These are phyloP conservation scores for Eucera pruinosa DNA, from an alignment of 2,888 invertebrate species.

Conservation along the genomic window DNA sequence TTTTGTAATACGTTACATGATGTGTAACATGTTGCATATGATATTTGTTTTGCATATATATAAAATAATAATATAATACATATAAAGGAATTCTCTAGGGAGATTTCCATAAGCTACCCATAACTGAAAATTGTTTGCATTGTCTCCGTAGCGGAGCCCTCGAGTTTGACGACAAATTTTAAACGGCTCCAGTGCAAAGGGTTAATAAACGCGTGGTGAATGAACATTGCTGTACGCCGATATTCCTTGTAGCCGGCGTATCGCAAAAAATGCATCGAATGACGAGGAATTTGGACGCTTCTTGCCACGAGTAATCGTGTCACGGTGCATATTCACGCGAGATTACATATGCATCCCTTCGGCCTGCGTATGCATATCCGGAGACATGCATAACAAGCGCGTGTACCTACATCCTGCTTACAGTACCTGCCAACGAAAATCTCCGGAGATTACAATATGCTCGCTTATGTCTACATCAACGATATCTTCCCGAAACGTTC, in stretches of 20 bases:
- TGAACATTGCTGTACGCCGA: too few relatives aligned
- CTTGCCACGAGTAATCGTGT: conserved; percentile 35
- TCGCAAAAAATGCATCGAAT: conserved; percentile 24
- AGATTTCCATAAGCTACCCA: too few relatives aligned
- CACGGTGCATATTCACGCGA: conserved; percentile 53
- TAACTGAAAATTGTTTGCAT: too few relatives aligned
- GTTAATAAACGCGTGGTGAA: too few relatives aligned
- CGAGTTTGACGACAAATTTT: too few relatives aligned
- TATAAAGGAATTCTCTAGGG: too few relatives aligned
- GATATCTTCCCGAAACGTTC: conserved; percentile 9
- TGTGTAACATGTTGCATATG: too few relatives aligned
- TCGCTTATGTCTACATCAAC: conserved; percentile 33
- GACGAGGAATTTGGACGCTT: conserved; percentile 32
- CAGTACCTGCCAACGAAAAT: conserved; percentile 27
- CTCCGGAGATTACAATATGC: conserved; percentile 39
- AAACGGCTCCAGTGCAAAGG: too few relatives aligned
- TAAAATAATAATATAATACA: too few relatives aligned
- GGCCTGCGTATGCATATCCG: conserved; percentile 40
- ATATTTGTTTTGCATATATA: too few relatives aligned
- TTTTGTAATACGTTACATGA: too few relatives aligned
- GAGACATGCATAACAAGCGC: conserved; percentile 47
- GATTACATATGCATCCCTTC: conserved; percentile 61
- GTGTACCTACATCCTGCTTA: conserved; percentile 45
- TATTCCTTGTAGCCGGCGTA: not conserved
- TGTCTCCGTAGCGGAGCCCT: too few relatives aligned